phyloP scores from a whole-genome alignment of 2,113 vertebrate species.

The Grus americana region DNA sequence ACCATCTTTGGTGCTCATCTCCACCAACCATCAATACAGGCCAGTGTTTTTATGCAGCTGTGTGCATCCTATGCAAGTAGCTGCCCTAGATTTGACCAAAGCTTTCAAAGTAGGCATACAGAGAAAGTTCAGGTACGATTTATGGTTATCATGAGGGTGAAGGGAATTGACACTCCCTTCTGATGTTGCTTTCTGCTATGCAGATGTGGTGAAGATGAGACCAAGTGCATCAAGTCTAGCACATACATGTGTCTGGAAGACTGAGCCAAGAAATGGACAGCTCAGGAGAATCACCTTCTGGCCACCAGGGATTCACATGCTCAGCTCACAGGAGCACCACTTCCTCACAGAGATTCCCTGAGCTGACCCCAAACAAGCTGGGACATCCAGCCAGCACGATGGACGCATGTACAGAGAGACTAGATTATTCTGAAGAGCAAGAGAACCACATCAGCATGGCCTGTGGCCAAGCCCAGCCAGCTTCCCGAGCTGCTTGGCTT shows the following conservation, averaged over 20 bases:
- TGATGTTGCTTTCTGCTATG: neutral
- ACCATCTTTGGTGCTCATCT: neutral
- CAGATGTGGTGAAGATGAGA: accelerated
- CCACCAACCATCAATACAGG: neutral
- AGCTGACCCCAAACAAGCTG: neutral
- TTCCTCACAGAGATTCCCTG: neutral
- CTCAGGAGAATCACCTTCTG: neutral
- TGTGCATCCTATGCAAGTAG: neutral
- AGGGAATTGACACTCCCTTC: neutral
- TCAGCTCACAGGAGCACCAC: neutral
- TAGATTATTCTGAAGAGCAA: neutral
- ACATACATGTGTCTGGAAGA: neutral
- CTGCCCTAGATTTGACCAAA: neutral
- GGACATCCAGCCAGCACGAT: neutral
- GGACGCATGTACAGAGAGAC: neutral
- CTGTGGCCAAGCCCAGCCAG: neutral
- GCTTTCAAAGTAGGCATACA: neutral
- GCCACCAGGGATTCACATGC: neutral
- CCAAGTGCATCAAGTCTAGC: neutral
- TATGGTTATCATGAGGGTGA: neutral
- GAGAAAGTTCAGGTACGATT: neutral
- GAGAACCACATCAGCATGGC: neutral
- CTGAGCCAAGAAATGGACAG: neutral
- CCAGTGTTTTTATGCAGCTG: neutral
- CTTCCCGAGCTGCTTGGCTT: neutral